A percentile compares a stretch with the other conserved stretches of the same genome.
These are phyloP conservation scores for Eulacestoma nigropectus DNA, from an alignment of 2,113 vertebrate genomes.

Conservation along the genomic window DNA sequence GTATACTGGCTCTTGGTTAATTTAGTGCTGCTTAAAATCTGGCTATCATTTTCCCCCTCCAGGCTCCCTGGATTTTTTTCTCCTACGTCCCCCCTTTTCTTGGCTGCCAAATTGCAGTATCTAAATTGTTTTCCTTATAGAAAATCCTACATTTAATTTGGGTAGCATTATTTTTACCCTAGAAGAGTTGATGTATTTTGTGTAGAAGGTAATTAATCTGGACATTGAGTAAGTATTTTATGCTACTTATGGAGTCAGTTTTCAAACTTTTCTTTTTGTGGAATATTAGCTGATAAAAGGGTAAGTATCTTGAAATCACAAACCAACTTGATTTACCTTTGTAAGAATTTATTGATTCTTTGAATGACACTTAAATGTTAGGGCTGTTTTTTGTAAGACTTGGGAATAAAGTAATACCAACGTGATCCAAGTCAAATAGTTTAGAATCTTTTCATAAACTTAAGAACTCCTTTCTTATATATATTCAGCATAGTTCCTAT, in stretches of 20 bases:
- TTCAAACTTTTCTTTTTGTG: slow-evolving; percentile 58
- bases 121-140: slow-evolving; percentile 65
- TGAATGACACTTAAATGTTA: slow-evolving; percentile 71
- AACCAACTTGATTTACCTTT: slow-evolving; percentile 70
- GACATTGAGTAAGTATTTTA: slow-evolving; percentile 66
- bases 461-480: slow-evolving; percentile 72
- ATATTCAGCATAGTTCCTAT: slow-evolving; percentile 73
- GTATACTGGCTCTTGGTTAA: slow-evolving; percentile 23
- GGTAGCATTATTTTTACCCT: slow-evolving; percentile 64
- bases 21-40: slow-evolving; percentile 66
- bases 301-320: slow-evolving; percentile 78
- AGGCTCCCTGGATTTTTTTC: slow-evolving; percentile 64
- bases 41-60: slow-evolving; percentile 66
- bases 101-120: slow-evolving; percentile 71
- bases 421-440: slow-evolving; percentile 65
- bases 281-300: slow-evolving; percentile 67
- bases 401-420: slow-evolving; percentile 72
- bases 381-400: slow-evolving; percentile 72
- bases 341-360: slow-evolving; percentile 67
- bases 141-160: slow-evolving; percentile 64
- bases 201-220: slow-evolving; percentile 69
- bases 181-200: slow-evolving; percentile 65
- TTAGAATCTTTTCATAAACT: slow-evolving; percentile 66
- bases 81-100: slow-evolving; percentile 69
- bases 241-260: slow-evolving; percentile 59